These are phyloP conservation scores for Neopipo cinnamomea DNA, from an alignment of 2,113 vertebrate genomes.

Conservation along the genomic window DNA sequence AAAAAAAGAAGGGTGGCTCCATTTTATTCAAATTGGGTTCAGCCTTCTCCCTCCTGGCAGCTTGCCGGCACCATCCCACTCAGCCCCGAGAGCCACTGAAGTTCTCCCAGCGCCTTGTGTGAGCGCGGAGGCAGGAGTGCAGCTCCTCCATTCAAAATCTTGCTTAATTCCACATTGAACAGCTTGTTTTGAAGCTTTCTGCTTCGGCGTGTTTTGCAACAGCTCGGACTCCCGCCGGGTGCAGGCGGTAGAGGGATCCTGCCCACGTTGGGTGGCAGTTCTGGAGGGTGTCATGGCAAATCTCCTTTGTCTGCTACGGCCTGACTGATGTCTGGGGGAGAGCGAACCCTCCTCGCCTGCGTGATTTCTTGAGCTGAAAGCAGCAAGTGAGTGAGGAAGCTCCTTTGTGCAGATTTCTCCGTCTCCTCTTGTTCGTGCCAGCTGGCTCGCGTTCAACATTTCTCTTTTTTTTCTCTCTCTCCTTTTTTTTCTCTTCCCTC, in stretches of 20 bases:
- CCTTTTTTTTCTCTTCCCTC: neutral
- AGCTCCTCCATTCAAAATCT: neutral
- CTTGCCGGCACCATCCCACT: neutral
- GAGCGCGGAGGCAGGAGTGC: neutral
- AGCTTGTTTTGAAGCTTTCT: constrained; percentile 13
- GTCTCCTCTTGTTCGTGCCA: constrained; percentile 62
- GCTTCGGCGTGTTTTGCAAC: neutral
- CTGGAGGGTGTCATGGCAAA: constrained; percentile 25
- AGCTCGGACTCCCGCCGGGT: neutral
- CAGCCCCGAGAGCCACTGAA: neutral
- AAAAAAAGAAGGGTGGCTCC: constrained; percentile 37
- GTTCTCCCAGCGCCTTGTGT: neutral
- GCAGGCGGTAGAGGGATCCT: neutral
- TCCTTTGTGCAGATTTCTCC: constrained; percentile 68
- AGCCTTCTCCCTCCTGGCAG: neutral
- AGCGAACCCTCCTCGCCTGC: constrained; percentile 36
- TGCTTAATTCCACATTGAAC: neutral
- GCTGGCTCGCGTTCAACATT: constrained; percentile 63
- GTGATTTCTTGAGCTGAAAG: constrained; percentile 61
- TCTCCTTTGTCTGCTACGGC: constrained; percentile 48
- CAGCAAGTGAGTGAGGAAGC: constrained; percentile 69
- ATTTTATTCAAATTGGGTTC: constrained; percentile 38
- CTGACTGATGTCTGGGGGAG: constrained; percentile 31
- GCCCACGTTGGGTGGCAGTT: constrained; percentile 9
- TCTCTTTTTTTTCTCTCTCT: constrained; percentile 36